These are phyloP conservation scores for Pseudomyrmex flavicornis DNA, from an alignment of 1,140 invertebrate genomes.

Conservation along the genomic window DNA sequence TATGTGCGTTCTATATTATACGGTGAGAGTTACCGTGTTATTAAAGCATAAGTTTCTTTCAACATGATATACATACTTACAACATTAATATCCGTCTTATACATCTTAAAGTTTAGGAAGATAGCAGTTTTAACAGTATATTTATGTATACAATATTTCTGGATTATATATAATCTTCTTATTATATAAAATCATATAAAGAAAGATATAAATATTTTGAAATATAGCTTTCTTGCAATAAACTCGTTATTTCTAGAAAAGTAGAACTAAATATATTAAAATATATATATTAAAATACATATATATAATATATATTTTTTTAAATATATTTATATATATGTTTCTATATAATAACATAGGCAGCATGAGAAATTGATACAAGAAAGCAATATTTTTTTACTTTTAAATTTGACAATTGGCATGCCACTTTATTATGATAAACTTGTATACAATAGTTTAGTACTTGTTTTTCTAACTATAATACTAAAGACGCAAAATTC, in stretches of 20 bases:
- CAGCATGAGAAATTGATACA: slow-evolving; percentile 38
- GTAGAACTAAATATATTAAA: too few species aligned
- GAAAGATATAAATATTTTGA: slow-evolving; percentile 24
- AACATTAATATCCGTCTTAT: neutral
- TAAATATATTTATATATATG: neutral
- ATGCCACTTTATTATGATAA: slow-evolving; percentile 29
- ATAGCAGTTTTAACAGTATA: slow-evolving; percentile 27
- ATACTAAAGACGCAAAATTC: slow-evolving; percentile 16
- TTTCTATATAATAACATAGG: slow-evolving; percentile 41
- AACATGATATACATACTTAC: neutral
- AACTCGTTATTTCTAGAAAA: slow-evolving; percentile 30
- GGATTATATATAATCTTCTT: slow-evolving; percentile 14
- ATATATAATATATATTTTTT: too few species aligned
- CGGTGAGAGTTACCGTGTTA: slow-evolving; percentile 28
- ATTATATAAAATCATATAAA: neutral
- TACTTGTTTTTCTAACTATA: slow-evolving; percentile 22
- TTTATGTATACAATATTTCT: slow-evolving; percentile 18
- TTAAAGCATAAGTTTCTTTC: slow-evolving; percentile 31
- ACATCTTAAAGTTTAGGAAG: slow-evolving; percentile 37
- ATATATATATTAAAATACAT: too few species aligned
- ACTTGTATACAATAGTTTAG: neutral
- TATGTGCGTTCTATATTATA: slow-evolving; percentile 14
- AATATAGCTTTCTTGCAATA: slow-evolving; percentile 55
- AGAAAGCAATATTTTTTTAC: slow-evolving; percentile 23
- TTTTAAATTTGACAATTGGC: slow-evolving; percentile 15